Conservation (phyloP, 2,888 invertebrate genomes). For the Physocephala rufipes region DNA sequence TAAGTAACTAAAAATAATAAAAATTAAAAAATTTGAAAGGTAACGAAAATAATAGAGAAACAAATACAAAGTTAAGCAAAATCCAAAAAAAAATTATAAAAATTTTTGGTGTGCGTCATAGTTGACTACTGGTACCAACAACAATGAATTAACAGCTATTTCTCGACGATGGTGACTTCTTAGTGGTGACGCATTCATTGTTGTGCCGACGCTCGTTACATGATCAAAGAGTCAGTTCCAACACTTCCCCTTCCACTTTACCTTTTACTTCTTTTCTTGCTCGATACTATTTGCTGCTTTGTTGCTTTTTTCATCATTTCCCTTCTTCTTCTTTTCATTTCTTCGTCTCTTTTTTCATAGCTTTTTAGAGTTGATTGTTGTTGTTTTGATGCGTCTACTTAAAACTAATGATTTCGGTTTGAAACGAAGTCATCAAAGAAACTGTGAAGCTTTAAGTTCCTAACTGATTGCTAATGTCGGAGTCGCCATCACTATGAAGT, state of each 20-base stretch:
- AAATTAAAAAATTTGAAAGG: background rate
- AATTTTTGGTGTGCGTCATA: too few relatives aligned
- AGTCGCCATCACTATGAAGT: background rate
- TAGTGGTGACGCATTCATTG: background rate
- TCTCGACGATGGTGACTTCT: background rate
- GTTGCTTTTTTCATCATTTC: background rate
- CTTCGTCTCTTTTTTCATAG: background rate
- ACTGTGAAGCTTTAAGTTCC: background rate
- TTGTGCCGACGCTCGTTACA: slow-evolving; percentile 4
- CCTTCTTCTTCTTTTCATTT: slow-evolving; percentile 8
- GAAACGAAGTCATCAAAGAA: background rate
- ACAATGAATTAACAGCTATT: background rate
- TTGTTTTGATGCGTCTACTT: background rate
- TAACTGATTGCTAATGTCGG: background rate
- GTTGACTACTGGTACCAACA: background rate
- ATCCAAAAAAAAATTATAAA: background rate
- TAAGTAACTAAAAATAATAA: too few relatives aligned
- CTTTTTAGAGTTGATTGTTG: background rate
- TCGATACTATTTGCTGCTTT: background rate
- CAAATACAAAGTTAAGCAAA: background rate
- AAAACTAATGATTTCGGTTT: slow-evolving; percentile 22
- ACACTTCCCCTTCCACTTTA: too few relatives aligned
- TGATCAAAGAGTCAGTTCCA: background rate
- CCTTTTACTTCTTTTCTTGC: too few relatives aligned
- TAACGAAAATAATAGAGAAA: background rate